Evolutionary conservation across 2,888 invertebrate genomes (phyloP).

Genomic region (Polyploca ridens): DNA sequence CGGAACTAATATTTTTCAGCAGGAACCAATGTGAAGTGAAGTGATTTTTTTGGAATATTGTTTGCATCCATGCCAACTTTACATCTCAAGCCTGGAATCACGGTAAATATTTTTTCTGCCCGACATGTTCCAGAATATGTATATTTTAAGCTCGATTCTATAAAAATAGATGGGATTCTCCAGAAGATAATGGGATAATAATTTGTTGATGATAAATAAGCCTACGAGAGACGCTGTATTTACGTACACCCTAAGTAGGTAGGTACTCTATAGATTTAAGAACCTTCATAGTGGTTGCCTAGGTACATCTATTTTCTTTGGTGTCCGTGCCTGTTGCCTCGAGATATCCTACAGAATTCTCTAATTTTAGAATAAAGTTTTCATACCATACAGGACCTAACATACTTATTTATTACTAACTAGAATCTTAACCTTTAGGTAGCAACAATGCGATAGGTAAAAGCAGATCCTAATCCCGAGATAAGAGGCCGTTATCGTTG

Average conservation of each 20-base stretch:
- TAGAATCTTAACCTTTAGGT: too few relatives aligned
- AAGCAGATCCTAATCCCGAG: neutral
- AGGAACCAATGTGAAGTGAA: slow-evolving; percentile 64
- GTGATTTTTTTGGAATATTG: slow-evolving; percentile 48
- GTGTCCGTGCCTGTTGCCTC: too few relatives aligned
- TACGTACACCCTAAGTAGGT: neutral
- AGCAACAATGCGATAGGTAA: neutral
- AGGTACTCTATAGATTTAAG: too few relatives aligned
- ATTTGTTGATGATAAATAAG: neutral
- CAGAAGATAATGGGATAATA: neutral
- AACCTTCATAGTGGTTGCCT: too few relatives aligned
- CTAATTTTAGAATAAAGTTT: too few relatives aligned
- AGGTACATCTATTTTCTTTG: too few relatives aligned
- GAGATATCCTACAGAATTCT: too few relatives aligned
- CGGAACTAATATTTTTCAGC: slow-evolving; percentile 30
- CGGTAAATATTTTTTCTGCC: slow-evolving; percentile 61
- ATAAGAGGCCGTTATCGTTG: neutral
- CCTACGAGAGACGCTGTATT: neutral
- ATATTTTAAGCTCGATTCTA: slow-evolving; percentile 21
- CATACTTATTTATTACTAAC: too few relatives aligned
- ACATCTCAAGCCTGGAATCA: slow-evolving; percentile 80
- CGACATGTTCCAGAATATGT: slow-evolving; percentile 26
- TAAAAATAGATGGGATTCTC: neutral
- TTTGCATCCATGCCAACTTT: slow-evolving; percentile 74
- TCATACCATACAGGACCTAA: too few relatives aligned